Evolutionary conservation across 2,797 vertebrate genomes (phyloP).

Genomic region (Urocyon cinereoargenteus): DNA sequence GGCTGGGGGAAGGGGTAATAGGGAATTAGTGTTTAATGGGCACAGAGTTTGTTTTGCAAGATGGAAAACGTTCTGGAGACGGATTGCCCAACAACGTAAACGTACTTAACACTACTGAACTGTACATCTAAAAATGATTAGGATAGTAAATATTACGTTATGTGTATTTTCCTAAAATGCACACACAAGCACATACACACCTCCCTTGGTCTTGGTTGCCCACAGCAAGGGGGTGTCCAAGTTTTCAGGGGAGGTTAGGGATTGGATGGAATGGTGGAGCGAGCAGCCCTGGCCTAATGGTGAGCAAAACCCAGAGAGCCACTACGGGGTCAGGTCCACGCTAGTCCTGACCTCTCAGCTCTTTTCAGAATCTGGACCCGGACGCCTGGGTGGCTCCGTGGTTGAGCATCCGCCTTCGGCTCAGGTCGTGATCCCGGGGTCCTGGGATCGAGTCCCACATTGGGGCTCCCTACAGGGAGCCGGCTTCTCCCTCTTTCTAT

Average conservation of each 20-base stretch:
- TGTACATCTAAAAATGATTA: neutral
- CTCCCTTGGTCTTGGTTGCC: neutral
- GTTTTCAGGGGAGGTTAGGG: neutral
- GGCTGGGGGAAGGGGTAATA: rapidly evolving
- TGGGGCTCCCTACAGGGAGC: too few relatives aligned
- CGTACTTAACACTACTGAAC: neutral
- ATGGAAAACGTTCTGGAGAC: neutral
- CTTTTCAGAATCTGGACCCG: neutral
- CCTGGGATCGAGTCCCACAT: too few relatives aligned
- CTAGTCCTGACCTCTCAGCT: conserved; percentile 7
- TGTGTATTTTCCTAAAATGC: neutral
- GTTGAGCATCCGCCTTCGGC: too few relatives aligned
- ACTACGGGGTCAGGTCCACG: neutral
- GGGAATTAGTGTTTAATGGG: neutral
- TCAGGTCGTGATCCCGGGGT: too few relatives aligned
- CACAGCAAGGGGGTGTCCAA: neutral
- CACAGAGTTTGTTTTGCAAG: neutral
- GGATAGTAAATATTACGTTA: neutral
- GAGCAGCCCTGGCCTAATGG: neutral
- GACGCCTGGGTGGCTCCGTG: too few relatives aligned
- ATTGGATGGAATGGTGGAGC: neutral
- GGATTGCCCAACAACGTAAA: neutral
- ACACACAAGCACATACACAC: neutral
- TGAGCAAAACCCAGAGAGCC: neutral
- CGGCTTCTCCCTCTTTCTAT: too few relatives aligned